Conservation (phyloP, 2,888 invertebrate genomes). For the Euspilapteryx auroguttella region DNA sequence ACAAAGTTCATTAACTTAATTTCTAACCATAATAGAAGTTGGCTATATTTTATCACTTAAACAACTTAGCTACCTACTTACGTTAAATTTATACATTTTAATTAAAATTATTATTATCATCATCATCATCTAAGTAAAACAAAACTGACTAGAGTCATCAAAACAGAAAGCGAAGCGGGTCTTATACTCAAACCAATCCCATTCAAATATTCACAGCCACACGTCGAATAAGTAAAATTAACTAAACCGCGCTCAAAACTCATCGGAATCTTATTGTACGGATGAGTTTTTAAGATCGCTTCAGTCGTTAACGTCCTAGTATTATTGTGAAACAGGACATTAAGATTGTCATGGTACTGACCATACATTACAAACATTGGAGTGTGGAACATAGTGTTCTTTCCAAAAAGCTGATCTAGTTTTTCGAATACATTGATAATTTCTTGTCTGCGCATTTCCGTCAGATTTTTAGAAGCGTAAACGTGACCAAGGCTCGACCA, state of each 20-base stretch:
- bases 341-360: slow-evolving; percentile 62
- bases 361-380: slow-evolving; percentile 73
- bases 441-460: slow-evolving; percentile 64
- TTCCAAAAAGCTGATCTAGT: slow-evolving; percentile 72
- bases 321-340: slow-evolving; percentile 69
- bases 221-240: too few relatives aligned
- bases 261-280: slow-evolving; percentile 30
- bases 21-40: too few relatives aligned
- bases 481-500: slow-evolving; percentile 72
- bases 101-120: too few relatives aligned
- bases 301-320: slow-evolving; percentile 34
- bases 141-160: too few relatives aligned
- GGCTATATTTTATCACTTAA: too few relatives aligned
- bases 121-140: too few relatives aligned
- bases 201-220: too few relatives aligned
- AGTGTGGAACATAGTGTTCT: slow-evolving; percentile 50
- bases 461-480: slow-evolving; percentile 61
- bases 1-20: too few relatives aligned
- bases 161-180: too few relatives aligned
- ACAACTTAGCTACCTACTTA: too few relatives aligned
- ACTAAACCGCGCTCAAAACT: slow-evolving; percentile 36
- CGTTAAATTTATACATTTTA: too few relatives aligned
- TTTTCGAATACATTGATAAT: slow-evolving; percentile 70
- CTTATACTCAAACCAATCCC: too few relatives aligned
- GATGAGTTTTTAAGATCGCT: slow-evolving; percentile 23